Evolutionary conservation across 2,797 vertebrate species (phyloP), one percentile per base, ranked within the genome.

Genomic region (Steatocranus sp.): DNA sequence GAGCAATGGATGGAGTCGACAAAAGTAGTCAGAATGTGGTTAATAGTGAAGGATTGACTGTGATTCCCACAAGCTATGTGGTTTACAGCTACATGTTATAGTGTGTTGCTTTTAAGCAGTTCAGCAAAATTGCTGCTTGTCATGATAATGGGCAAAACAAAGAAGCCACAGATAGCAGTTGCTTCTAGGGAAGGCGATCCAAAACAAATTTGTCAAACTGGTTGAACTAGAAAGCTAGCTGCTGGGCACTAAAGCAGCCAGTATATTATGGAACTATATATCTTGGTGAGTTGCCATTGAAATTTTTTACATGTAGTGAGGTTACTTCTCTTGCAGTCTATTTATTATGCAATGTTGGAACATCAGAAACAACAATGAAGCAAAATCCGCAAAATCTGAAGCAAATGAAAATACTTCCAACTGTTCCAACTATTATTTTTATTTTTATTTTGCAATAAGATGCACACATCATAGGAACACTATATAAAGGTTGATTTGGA

Each of bases 161-260:
- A 75, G 4, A 15, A 23, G 5, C 27, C 7, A 53, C 18, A 23
- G 1, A 48, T 2, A 2, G 0, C 4, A 12, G 1, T 17, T 17
- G 11, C 11, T 25, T 32, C 15, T 5, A 15, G 23, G 12, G 41
- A 79, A 58, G 27, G 23, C 1, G 0, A 70, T 46, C 66, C 23
- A 30, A 70, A 70, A 25, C 17, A 80, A 75, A 87, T 80, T 41
- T 83, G 75, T 56, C 25, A 76, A 84, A 90, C 88, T 9, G 30
- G 86, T 77, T 54, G 14, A 66, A 76, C 81, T 23, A 23, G 83
- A 84, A 68, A 38, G 12, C 17, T 61, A 2, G 8, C 32, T 17
- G 1, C 23, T 49, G 20, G 18, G 12, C 14, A 56, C 5, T 56
- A 36, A n/a, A n/a, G 12, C 5, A 9, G 3, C 5, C 2, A 32